Conservation (phyloP, 2,113 vertebrate species). For the Paralichthys olivaceus region DNA sequence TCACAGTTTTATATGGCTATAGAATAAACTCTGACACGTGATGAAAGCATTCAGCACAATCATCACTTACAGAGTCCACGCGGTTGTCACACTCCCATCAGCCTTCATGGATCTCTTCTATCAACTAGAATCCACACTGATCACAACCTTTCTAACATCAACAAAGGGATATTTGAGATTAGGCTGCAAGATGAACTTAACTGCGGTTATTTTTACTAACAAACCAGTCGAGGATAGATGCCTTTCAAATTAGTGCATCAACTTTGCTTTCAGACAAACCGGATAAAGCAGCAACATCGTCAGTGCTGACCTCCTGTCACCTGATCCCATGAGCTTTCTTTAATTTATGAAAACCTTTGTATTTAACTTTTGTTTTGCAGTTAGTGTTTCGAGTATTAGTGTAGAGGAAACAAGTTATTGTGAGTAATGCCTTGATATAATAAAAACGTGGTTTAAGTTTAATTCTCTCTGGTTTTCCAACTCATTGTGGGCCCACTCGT, state of each 20-base stretch:
- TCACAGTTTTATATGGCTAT: not conserved
- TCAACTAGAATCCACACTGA: not conserved
- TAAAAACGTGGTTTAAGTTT: conserved; percentile 47
- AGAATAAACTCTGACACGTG: not conserved
- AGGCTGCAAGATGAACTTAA: not conserved
- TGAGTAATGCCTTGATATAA: conserved; percentile 36
- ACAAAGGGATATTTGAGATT: conserved; percentile 4
- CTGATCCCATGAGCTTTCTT: conserved; percentile 31
- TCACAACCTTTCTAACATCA: not conserved
- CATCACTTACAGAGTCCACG: no score
- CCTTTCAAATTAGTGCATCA: not conserved
- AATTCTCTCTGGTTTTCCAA: conserved; percentile 37
- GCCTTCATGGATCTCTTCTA: no score
- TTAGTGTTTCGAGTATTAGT: conserved; percentile 47
- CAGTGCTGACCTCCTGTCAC: conserved; percentile 23
- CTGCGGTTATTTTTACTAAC: not conserved
- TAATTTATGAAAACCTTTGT: conserved; percentile 68
- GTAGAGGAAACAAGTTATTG: conserved; percentile 42
- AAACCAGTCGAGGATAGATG: not conserved
- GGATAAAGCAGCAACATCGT: not conserved
- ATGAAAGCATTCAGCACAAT: not conserved
- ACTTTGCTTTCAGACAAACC: conserved; percentile 10
- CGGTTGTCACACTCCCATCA: no score
- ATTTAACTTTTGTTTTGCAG: conserved; percentile 36
- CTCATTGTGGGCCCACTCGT: conserved; percentile 4